Evolutionary conservation across 2,113 vertebrate species (phyloP), one percentile per base, ranked within the genome.

Genomic region (Istiophorus platypterus): DNA sequence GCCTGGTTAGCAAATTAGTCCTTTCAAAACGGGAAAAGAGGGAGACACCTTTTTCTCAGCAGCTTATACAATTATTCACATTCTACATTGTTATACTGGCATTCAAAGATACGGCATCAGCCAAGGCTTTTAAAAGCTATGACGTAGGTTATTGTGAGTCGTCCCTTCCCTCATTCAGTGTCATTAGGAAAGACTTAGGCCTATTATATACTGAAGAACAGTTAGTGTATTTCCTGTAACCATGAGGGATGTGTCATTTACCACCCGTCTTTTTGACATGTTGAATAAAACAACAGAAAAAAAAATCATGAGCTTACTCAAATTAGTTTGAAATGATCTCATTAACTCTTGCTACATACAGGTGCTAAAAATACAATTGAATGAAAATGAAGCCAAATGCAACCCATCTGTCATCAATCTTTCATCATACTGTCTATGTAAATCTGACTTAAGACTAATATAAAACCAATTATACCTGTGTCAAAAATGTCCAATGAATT

Each of bases 401-500:
- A 39, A 39, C 62, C 22, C 20, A 52, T 72, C 57, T 76, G 58
- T 66, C 81, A 59, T 75, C 76, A 54, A 14, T 73, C 59, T 77
- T 73, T 82, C 80, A 78, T 78, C 85, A 85, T 70, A 34, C 31
- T 34, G 31, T 34, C 29, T 45, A 64, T 76, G 27, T 18, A 61
- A 70, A 71, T 69, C 31, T 61, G 82, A 69, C 51, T 81, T 24
- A 18, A 52, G 13, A 5, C 58, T 62, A 20, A 52, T 41, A 51
- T 82, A 56, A 39, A 84, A 31, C 57, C 72, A 80, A 78, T 85
- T 72, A 72, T 34, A 86, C 81, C 82, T 82, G 85, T 75, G 76
- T 89, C 85, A 76, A 69, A 74, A 76, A 72, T 18, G 69, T 73
- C 78, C 74, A 37, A 68, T 80, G 70, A 76, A 79, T 70, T 78